Evolutionary conservation across 1,140 invertebrate species (phyloP), one percentile per base, ranked within the genome.

Genomic region (Helicoverpa armigera): DNA sequence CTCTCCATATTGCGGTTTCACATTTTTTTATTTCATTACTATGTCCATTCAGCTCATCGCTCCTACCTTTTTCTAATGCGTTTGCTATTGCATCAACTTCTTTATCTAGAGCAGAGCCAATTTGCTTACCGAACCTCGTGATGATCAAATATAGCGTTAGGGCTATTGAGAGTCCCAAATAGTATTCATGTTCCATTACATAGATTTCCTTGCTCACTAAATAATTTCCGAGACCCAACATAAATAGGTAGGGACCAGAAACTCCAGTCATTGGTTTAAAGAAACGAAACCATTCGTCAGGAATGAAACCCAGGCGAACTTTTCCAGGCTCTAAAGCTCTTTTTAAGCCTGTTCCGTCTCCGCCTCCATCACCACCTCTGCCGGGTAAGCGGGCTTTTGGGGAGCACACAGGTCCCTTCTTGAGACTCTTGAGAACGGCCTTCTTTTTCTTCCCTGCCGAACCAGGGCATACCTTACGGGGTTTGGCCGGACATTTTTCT

Each of bases 241-340:
- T 96, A 91, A 99, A 98, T 61, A 97, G 91, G 88, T 99, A 99
- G 16, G 98, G 98, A 87, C 97, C 97, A 72, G 97, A 97, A 23
- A 97, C 98, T 86, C 99, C 99, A 89, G 98, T 99, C 95, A 99
- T 99, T 54, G 97, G 96, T 91, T 99, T 98, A 86, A 99, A 98
- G 84, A 98, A 97, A 83, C 96, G 95, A 92, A 99, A 99, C 94
- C 94, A 94, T 78, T 93, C 90, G 18, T 94, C 91, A 4, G 93
- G 93, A 67, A 94, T 75, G 56, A 93, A 89, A 13, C 86, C 89
- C 23, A 90, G 35, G 7, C 92, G 88, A 23, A 89, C 87, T 80
- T 84, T 84, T 0, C 81, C 91, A 35, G 87, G 77, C 14, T 54
- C 61, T 16, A 70, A n/a, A 0, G 80, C 85, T 35, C 92, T 87